Percentiles rank a stretch among this genome's conserved stretches.
These are phyloP conservation scores for Polylopha cassiicola DNA, from an alignment of 2,888 invertebrate species.

Conservation along the genomic window DNA sequence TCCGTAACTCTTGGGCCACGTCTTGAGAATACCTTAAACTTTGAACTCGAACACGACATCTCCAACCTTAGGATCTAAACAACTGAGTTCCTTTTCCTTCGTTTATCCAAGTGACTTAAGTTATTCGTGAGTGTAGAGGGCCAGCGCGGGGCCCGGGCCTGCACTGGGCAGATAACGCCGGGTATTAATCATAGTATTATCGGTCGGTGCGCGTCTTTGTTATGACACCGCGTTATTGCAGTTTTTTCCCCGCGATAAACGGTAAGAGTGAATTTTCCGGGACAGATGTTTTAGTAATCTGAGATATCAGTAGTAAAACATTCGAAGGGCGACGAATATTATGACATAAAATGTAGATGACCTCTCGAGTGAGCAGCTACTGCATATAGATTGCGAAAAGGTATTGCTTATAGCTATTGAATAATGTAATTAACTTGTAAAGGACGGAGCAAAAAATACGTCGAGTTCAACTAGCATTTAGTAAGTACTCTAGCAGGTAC, in stretches of 20 bases:
- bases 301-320: slow-evolving; percentile 25
- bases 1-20: slow-evolving; percentile 73
- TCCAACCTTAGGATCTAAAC: slow-evolving; percentile 24
- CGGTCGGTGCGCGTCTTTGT: slow-evolving; percentile 72
- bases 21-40: slow-evolving; percentile 64
- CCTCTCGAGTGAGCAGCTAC: too few species aligned
- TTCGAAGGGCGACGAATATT: slow-evolving; percentile 33
- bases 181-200: slow-evolving; percentile 77
- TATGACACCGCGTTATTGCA: slow-evolving; percentile 76
- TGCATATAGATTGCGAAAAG: too few species aligned
- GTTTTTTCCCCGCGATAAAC: slow-evolving; percentile 64
- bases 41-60: slow-evolving; percentile 19
- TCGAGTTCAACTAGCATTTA: too few species aligned
- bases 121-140: slow-evolving; percentile 7
- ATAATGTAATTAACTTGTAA: too few species aligned
- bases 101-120: background rate
- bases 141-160: slow-evolving; percentile 48
- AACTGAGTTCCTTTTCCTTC: background rate
- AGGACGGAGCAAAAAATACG: too few species aligned
- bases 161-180: slow-evolving; percentile 74
- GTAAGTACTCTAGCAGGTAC: too few species aligned
- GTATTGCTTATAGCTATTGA: too few species aligned
- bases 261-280: slow-evolving; percentile 73
- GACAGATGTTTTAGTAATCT: slow-evolving; percentile 74
- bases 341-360: too few species aligned